phyloP scores from a whole-genome alignment of 1,140 invertebrate genomes.

The Drosophila takahashii region DNA sequence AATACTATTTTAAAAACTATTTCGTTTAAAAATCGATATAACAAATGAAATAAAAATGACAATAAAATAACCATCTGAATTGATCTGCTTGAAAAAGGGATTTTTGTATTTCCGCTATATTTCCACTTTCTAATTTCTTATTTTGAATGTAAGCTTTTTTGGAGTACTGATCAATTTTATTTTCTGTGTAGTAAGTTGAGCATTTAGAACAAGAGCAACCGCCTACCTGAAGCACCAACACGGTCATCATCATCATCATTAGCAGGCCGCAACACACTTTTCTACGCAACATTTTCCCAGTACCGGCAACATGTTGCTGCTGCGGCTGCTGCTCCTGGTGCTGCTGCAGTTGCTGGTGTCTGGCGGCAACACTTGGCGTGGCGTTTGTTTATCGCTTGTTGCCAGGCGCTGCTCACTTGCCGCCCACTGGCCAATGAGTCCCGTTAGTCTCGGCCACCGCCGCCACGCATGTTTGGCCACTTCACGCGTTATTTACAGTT shows the following conservation, averaged over 20 bases:
- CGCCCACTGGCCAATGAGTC: constrained; percentile 68
- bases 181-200: constrained; percentile 11
- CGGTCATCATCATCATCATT: constrained; percentile 64
- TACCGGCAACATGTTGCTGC: constrained; percentile 69
- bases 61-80: too few relatives aligned
- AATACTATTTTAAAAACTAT: too few relatives aligned
- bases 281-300: constrained; percentile 53
- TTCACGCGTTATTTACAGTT: constrained; percentile 82
- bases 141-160: too few relatives aligned
- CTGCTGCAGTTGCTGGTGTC: constrained; percentile 42
- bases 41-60: too few relatives aligned
- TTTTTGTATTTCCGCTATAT: too few relatives aligned
- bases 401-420: constrained; percentile 75
- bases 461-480: constrained; percentile 80
- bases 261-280: constrained; percentile 53
- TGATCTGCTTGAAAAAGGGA: too few relatives aligned
- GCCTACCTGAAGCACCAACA: constrained; percentile 35
- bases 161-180: neutral
- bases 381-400: constrained; percentile 81
- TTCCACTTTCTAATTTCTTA: too few relatives aligned
- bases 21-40: too few relatives aligned
- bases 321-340: constrained; percentile 24
- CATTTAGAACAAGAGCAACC: constrained; percentile 38
- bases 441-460: constrained; percentile 73
- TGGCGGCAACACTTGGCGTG: constrained; percentile 75